Evolutionary conservation across 2,888 invertebrate genomes (phyloP), one percentile per base, ranked within the genome.

Genomic region (Eustalomyia histrio): DNA sequence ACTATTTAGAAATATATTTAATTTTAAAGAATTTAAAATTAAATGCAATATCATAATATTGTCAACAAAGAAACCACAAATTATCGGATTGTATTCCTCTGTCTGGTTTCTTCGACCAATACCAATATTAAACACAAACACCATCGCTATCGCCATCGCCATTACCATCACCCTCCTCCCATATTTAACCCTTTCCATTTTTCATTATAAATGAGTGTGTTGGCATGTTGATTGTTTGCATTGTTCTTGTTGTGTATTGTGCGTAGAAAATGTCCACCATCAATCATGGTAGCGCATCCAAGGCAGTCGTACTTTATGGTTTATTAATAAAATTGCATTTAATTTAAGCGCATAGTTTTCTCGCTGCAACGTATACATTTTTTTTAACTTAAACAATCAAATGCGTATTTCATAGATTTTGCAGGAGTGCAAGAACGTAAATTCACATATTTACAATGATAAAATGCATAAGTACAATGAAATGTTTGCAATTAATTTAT

Each of bases 271-370:
- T 78, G 43, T 74, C 57, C 64, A 58, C 47, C 69, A 81, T 78
- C 81, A 81, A 81, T 81, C 81, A 75, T 81, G 61, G 74, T 58
- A 78, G 75, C 71, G 78, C 81, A 81, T 71, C 57, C 81, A 78
- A 78, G 81, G 67, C 78, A 78, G 50, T 65, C 61, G 79, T 78
- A 74, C 74, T 75, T 81, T 81, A 81, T 81, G 81, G 74, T 81
- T 81, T 78, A 80, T 78, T 78, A 81, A 81, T 78, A 81, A 47
- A 74, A 78, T 63, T 58, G 75, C 81, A 81, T 81, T 81, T 74
- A 81, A 76, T 71, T 81, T 53, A 72, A 73, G 35, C 24, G 47
- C 61, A 64, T 47, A 61, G 43, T 33, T 53, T 53, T 21, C 52
- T 47, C 35, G 29, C 63, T 68, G 73, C 57, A 29, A 29, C 29